Conservation (phyloP, 2,888 invertebrate genomes). For the Trachelus iudaicus region DNA sequence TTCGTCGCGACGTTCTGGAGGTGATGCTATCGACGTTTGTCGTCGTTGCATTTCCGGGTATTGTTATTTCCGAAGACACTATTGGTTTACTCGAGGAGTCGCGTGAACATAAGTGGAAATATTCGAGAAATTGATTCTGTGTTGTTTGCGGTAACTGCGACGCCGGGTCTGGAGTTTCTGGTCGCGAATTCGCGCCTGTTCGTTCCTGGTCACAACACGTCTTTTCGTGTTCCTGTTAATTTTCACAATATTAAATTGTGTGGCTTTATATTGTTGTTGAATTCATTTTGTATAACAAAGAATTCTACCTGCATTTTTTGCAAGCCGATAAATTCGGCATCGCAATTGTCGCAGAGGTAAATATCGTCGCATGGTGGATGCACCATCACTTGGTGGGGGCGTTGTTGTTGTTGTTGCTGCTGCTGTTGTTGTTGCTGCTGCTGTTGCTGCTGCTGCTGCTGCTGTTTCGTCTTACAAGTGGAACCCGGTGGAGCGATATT, state of each 20-base stretch:
- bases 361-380: slow-evolving; percentile 74
- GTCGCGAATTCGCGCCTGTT: slow-evolving; percentile 63
- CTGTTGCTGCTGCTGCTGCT: slow-evolving; percentile 53
- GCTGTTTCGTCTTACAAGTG: slow-evolving; percentile 45
- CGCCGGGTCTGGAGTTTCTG: slow-evolving; percentile 55
- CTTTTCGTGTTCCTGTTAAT: slow-evolving; percentile 66
- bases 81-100: slow-evolving; percentile 16
- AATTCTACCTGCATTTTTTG: slow-evolving; percentile 68
- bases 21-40: slow-evolving; percentile 17
- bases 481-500: slow-evolving; percentile 38
- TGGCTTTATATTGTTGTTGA: neutral
- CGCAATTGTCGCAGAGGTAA: slow-evolving; percentile 81
- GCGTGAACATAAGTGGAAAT: slow-evolving; percentile 63
- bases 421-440: slow-evolving; percentile 47
- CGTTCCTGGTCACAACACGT: slow-evolving; percentile 63
- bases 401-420: slow-evolving; percentile 50
- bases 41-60: slow-evolving; percentile 15
- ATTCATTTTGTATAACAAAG: neutral
- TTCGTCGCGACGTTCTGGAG: slow-evolving; percentile 61
- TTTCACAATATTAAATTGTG: slow-evolving; percentile 1
- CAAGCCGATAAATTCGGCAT: slow-evolving; percentile 75
- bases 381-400: slow-evolving; percentile 68
- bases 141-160: slow-evolving; percentile 41
- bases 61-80: neutral
- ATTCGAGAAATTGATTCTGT: slow-evolving; percentile 66